Percentiles rank a stretch among this genome's conserved stretches.
Evolutionary conservation across 92 coral and sea anemone genomes (phyloP).

Genomic region (Desmophyllum pertusum): DNA sequence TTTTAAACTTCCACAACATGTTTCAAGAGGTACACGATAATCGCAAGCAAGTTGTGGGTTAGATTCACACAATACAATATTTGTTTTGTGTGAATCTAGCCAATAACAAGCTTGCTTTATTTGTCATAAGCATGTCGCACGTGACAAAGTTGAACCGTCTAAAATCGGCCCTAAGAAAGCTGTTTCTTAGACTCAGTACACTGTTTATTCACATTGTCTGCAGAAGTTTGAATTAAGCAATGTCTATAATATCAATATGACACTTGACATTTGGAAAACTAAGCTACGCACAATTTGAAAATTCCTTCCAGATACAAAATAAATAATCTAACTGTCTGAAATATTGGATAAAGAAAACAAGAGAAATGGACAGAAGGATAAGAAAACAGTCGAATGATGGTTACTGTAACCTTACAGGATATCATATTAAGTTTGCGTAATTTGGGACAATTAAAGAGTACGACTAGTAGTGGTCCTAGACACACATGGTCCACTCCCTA

Average conservation of each 20-base stretch:
- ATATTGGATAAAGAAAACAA: slow-evolving; percentile 1
- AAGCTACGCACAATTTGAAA: not conserved
- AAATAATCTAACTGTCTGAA: slow-evolving; percentile 22
- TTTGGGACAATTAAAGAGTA: not conserved
- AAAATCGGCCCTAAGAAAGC: too few species aligned
- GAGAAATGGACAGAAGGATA: slow-evolving; percentile 1
- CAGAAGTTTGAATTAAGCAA: slow-evolving; percentile 12
- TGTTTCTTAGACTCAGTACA: not conserved
- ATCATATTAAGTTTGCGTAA: not conserved
- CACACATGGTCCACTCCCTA: not conserved
- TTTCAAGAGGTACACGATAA: too few species aligned
- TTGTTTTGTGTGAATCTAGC: too few species aligned
- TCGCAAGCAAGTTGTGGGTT: too few species aligned
- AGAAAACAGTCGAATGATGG: too few species aligned
- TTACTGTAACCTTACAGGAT: not conserved
- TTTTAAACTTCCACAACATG: too few species aligned
- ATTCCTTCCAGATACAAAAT: slow-evolving; percentile 30
- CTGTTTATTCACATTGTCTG: slow-evolving; percentile 18
- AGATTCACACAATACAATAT: too few species aligned
- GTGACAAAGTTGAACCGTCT: too few species aligned
- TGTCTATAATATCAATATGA: not conserved
- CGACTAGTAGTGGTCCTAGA: not conserved
- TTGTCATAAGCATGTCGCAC: too few species aligned
- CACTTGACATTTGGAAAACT: slow-evolving; percentile 14
- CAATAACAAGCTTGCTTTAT: too few species aligned